phyloP scores from a whole-genome alignment of 2,113 vertebrate species.

The Ia io region DNA sequence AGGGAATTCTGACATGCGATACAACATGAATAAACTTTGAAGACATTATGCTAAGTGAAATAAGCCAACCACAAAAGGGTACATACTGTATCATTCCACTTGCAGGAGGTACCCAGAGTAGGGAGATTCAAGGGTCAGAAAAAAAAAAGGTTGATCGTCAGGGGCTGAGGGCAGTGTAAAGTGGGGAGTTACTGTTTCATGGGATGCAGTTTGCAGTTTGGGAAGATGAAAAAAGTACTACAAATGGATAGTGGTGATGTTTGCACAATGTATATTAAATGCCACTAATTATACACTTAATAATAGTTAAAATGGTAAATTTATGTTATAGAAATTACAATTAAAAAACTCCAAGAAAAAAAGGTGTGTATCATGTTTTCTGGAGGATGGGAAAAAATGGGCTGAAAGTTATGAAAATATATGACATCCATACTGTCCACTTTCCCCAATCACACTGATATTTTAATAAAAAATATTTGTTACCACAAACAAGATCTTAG shows the following conservation, averaged over 20 bases:
- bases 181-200: neutral
- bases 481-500: neutral
- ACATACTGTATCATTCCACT: neutral
- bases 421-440: neutral
- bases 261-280: neutral
- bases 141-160: neutral
- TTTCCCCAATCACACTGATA: neutral
- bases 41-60: neutral
- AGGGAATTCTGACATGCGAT: neutral
- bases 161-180: neutral
- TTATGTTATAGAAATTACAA: neutral
- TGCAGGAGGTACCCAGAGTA: neutral
- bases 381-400: neutral
- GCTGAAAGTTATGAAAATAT: neutral
- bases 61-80: neutral
- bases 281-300: neutral
- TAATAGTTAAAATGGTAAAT: neutral
- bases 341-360: neutral
- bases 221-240: neutral
- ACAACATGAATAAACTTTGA: neutral
- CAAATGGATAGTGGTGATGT: neutral
- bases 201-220: neutral
- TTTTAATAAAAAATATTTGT: conserved; percentile 6
- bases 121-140: neutral
- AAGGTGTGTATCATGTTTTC: neutral